These are phyloP conservation scores for Propsilocerus akamusi DNA, from an alignment of 1,140 invertebrate genomes.

Conservation along the genomic window DNA sequence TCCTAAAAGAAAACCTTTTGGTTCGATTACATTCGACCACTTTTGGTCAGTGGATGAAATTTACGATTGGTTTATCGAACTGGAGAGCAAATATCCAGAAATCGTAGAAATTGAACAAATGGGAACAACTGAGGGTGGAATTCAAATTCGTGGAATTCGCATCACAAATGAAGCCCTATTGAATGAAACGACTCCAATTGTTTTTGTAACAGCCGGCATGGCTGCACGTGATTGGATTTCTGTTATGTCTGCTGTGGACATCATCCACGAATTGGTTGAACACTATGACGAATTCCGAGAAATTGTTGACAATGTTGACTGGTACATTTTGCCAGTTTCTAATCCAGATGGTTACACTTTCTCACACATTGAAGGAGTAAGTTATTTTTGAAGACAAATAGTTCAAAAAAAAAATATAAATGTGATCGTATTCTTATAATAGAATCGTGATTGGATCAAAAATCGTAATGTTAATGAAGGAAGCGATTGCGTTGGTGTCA, in stretches of 20 bases:
- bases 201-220: not conserved
- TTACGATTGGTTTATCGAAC: not conserved
- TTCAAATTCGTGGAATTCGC: not conserved
- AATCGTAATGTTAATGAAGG: not conserved
- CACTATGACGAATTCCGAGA: not conserved
- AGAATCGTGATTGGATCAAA: not conserved
- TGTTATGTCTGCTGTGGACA: not conserved
- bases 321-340: not conserved
- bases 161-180: not conserved
- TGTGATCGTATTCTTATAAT: not conserved
- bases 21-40: too few relatives aligned
- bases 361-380: not conserved
- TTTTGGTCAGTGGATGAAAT: not conserved
- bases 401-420: too few relatives aligned
- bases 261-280: not conserved
- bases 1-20: too few relatives aligned
- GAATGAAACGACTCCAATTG: not conserved
- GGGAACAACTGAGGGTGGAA: not conserved
- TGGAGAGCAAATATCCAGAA: not conserved
- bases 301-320: not conserved
- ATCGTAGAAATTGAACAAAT: not conserved
- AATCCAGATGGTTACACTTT: not conserved
- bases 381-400: too few relatives aligned
- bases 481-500: not conserved
- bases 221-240: not conserved